Evolutionary conservation across 2,888 invertebrate species (phyloP).

Genomic region (Zele albiditarsus): DNA sequence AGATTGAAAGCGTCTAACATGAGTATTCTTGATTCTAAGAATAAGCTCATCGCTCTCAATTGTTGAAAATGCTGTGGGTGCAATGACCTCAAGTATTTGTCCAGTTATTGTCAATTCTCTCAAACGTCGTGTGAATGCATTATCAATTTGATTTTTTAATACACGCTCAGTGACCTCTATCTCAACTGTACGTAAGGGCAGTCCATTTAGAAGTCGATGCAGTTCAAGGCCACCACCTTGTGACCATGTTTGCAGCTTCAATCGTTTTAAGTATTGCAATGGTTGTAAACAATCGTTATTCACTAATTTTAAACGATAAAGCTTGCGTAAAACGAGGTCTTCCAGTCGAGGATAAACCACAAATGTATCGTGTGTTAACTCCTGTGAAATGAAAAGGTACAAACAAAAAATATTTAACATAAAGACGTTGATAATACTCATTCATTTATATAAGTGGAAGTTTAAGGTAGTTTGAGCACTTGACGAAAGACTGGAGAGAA

Average conservation of each 20-base stretch:
- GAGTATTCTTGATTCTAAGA: slow-evolving; percentile 85
- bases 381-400: slow-evolving; percentile 69
- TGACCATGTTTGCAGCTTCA: slow-evolving; percentile 84
- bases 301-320: slow-evolving; percentile 82
- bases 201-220: slow-evolving; percentile 81
- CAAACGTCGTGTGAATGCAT: slow-evolving; percentile 85
- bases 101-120: slow-evolving; percentile 88
- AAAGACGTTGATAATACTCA: slow-evolving; percentile 19
- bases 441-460: not conserved
- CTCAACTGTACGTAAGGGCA: slow-evolving; percentile 83
- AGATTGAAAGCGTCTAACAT: slow-evolving; percentile 85
- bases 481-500: too few species aligned
- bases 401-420: slow-evolving; percentile 4
- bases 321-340: slow-evolving; percentile 82
- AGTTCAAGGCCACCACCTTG: slow-evolving; percentile 83
- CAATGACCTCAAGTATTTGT: slow-evolving; percentile 81
- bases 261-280: slow-evolving; percentile 81
- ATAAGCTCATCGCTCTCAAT: slow-evolving; percentile 85
- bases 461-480: too few species aligned
- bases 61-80: slow-evolving; percentile 85
- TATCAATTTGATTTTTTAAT: slow-evolving; percentile 84
- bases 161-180: slow-evolving; percentile 84
- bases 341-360: slow-evolving; percentile 82
- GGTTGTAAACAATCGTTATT: slow-evolving; percentile 82
- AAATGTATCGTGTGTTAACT: slow-evolving; percentile 83